Evolutionary conservation across 1,140 invertebrate species (phyloP).

Genomic region (Drosophila lini): DNA sequence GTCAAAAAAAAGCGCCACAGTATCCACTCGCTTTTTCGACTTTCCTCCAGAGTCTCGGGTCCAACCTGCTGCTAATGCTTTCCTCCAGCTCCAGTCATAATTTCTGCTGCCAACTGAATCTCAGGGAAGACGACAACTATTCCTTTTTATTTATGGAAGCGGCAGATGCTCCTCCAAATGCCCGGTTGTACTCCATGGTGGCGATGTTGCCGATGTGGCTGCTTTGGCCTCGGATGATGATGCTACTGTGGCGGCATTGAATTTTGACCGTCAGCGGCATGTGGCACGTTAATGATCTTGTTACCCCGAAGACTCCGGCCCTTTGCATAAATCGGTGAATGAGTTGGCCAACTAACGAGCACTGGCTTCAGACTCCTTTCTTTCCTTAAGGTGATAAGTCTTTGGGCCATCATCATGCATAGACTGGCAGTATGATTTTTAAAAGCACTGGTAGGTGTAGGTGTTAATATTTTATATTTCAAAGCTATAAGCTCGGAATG

Average conservation of each 20-base stretch:
- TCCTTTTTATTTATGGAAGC: constrained; percentile 70
- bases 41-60: neutral
- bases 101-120: constrained; percentile 61
- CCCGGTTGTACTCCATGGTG: constrained; percentile 14
- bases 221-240: constrained; percentile 4
- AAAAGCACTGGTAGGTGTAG: neutral
- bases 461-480: neutral
- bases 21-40: constrained; percentile 25
- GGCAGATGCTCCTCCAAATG: constrained; percentile 35
- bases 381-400: constrained; percentile 10
- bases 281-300: constrained; percentile 79
- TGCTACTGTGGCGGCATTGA: constrained; percentile 35
- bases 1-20: constrained; percentile 21
- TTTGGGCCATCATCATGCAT: neutral
- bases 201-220: constrained; percentile 8
- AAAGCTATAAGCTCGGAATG: no score
- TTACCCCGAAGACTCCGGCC: constrained; percentile 60
- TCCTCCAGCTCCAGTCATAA: constrained; percentile 67
- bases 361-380: neutral
- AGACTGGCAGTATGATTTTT: neutral
- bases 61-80: constrained; percentile 74
- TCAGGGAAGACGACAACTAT: constrained; percentile 40
- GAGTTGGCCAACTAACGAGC: constrained; percentile 61
- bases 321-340: constrained; percentile 52
- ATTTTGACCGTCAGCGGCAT: constrained; percentile 61